These are phyloP conservation scores for Staurois parvus DNA, from an alignment of 2,797 vertebrate species.

Conservation along the genomic window DNA sequence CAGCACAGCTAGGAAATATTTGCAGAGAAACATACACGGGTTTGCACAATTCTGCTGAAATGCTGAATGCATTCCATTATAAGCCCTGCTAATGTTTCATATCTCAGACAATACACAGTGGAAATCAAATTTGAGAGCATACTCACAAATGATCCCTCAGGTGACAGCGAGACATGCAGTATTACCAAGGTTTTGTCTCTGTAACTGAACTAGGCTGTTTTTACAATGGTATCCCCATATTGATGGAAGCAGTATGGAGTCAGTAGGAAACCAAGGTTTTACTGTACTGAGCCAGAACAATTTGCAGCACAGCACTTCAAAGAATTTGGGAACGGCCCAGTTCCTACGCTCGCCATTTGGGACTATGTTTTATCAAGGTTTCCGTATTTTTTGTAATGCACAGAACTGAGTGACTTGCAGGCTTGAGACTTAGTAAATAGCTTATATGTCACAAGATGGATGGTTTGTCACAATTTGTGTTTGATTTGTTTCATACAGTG, in stretches of 20 bases:
- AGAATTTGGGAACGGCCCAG: conserved; percentile 55
- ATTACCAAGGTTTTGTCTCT: conserved; percentile 62
- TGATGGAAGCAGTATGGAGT: conserved; percentile 62
- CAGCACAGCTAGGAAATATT: conserved; percentile 65
- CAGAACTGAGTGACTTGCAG: conserved; percentile 60
- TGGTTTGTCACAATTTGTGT: conserved; percentile 71
- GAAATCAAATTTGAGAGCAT: conserved; percentile 61
- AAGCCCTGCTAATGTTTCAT: conserved; percentile 70
- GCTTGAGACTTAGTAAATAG: conserved; percentile 61
- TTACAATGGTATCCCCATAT: conserved; percentile 44
- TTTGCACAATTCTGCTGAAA: conserved; percentile 70
- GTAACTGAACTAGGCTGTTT: conserved; percentile 57
- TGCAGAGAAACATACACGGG: conserved; percentile 67
- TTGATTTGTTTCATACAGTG: conserved; percentile 76
- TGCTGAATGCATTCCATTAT: conserved; percentile 69
- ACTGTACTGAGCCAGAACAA: conserved; percentile 60
- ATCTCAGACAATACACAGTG: conserved; percentile 63
- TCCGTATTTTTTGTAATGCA: conserved; percentile 66
- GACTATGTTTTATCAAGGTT: conserved; percentile 66
- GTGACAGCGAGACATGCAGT: conserved; percentile 68
- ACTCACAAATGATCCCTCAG: conserved; percentile 65
- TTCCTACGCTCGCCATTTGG: conserved; percentile 63
- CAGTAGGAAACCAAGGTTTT: conserved; percentile 63
- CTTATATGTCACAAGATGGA: conserved; percentile 69
- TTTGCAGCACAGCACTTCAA: conserved; percentile 63